Conservation (phyloP, 2,113 vertebrate genomes). For the Leucoraja erinaceus region DNA sequence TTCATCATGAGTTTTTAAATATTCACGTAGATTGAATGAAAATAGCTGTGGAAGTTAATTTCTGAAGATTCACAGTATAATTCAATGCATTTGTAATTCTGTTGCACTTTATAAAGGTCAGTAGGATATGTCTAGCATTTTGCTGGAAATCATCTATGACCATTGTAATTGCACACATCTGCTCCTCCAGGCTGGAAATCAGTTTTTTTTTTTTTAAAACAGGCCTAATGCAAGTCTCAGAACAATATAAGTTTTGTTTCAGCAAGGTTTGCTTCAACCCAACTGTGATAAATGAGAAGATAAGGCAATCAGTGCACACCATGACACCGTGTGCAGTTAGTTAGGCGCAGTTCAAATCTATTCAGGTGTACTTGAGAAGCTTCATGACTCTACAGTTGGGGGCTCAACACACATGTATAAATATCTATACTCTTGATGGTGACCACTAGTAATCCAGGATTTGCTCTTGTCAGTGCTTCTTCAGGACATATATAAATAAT, state of each 20-base stretch:
- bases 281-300: conserved; percentile 99
- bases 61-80: not conserved
- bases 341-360: conserved; percentile 78
- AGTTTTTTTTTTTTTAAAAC: conserved; percentile 53
- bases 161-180: conserved; percentile 35
- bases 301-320: conserved; percentile 97
- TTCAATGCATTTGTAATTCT: not conserved
- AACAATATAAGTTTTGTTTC: conserved; percentile 86
- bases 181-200: conserved; percentile 52
- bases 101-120: conserved; percentile 9
- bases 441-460: conserved; percentile 64
- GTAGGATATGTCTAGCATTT: not conserved
- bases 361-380: conserved; percentile 73
- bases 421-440: conserved; percentile 57
- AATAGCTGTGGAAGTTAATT: not conserved
- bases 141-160: not conserved
- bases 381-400: conserved; percentile 62
- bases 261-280: conserved; percentile 99
- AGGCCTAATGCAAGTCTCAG: conserved; percentile 70
- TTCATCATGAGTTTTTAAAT: not conserved
- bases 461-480: conserved; percentile 60
- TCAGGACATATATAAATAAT: conserved; percentile 67
- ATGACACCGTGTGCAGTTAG: conserved; percentile 76
- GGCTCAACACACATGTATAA: conserved; percentile 62
- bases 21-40: conserved; percentile 2